Evolutionary conservation across 2,797 vertebrate species (phyloP).

Genomic region (Octomys mimax): DNA sequence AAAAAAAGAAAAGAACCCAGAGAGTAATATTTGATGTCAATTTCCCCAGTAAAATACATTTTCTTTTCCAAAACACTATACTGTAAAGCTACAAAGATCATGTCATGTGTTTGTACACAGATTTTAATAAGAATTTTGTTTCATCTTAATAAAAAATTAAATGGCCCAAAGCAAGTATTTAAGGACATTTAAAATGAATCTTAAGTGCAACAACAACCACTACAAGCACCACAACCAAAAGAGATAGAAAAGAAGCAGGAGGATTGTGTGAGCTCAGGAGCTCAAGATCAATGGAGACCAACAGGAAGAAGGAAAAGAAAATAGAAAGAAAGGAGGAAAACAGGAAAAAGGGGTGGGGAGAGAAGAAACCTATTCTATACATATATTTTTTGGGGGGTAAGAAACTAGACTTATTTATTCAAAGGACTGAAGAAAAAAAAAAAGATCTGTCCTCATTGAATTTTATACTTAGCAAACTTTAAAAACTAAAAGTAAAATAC

Average conservation of each 20-base stretch:
- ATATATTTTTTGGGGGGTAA: no score
- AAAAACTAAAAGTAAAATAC: no score
- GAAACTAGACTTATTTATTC: no score
- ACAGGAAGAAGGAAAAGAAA: not conserved
- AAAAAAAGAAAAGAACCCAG: no score
- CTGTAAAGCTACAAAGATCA: not conserved
- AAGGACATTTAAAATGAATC: not conserved
- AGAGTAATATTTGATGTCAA: not conserved
- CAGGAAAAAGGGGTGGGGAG: not conserved
- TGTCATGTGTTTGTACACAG: not conserved
- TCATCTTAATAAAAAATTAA: constrained; percentile 33
- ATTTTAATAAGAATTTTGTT: not conserved
- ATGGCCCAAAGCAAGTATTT: not conserved
- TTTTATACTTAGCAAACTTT: no score
- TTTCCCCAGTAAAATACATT: not conserved
- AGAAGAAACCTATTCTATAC: not conserved
- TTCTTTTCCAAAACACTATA: not conserved
- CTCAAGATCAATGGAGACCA: not conserved
- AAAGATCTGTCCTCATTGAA: no score
- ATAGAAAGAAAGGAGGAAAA: not conserved
- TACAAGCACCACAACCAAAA: no score
- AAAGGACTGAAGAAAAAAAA: no score
- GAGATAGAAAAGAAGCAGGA: not conserved
- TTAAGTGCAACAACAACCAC: not conserved
- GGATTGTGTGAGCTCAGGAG: not conserved